phyloP scores from a whole-genome alignment of 2,888 invertebrate genomes.

The Brenthis hecate region DNA sequence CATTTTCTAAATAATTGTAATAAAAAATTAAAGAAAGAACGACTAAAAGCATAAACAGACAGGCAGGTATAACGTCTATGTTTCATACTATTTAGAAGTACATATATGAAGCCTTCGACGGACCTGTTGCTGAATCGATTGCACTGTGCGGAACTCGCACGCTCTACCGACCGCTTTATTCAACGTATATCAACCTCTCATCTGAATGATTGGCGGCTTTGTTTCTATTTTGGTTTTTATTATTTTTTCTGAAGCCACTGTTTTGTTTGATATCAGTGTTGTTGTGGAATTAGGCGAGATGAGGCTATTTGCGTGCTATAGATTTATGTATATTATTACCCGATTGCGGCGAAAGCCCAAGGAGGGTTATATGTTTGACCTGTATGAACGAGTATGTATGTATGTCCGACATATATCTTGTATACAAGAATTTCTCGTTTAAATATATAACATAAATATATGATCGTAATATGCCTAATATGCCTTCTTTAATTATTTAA shows the following conservation, averaged over 20 bases:
- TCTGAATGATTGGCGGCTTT: conserved; percentile 15
- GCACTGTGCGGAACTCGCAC: conserved; percentile 13
- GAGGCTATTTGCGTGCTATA: not conserved
- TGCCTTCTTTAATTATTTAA: too few species aligned
- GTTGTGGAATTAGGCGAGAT: not conserved
- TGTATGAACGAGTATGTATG: too few species aligned
- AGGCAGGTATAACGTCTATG: too few species aligned
- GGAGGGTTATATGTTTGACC: too few species aligned
- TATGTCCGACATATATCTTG: too few species aligned
- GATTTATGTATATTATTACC: too few species aligned
- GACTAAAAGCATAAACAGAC: too few species aligned
- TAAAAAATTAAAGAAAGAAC: not conserved
- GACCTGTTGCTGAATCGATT: conserved; percentile 30
- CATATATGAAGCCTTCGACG: not conserved
- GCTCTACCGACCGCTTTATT: conserved; percentile 14
- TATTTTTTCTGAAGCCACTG: not conserved
- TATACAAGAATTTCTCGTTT: too few species aligned
- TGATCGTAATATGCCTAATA: too few species aligned
- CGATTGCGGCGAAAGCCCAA: too few species aligned
- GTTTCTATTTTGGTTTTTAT: not conserved
- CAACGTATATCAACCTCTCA: conserved; percentile 9
- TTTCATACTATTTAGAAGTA: not conserved
- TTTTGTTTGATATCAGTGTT: not conserved
- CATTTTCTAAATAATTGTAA: too few species aligned
- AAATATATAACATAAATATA: too few species aligned